Percentiles rank a stretch among this genome's conserved stretches.
phyloP scores from a whole-genome alignment of 1,140 invertebrate genomes.

The Melanaphis sacchari region DNA sequence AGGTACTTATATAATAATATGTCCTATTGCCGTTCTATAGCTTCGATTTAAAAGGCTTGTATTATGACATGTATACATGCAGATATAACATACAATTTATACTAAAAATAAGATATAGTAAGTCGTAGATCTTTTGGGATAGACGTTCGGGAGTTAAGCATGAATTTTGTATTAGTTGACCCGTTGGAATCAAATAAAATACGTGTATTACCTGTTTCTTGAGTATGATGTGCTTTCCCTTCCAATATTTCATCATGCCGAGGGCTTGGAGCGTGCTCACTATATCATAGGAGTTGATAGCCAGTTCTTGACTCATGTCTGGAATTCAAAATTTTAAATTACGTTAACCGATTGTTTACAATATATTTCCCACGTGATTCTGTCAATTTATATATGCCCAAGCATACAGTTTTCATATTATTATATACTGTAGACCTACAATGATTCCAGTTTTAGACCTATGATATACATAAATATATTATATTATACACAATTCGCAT shows the following conservation, averaged over 20 bases:
- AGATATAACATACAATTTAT: not conserved
- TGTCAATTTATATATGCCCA: not conserved
- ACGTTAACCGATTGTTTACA: conserved; percentile 25
- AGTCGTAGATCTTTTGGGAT: not conserved
- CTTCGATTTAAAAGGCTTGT: not conserved
- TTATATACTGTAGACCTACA: not conserved
- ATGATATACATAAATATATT: not conserved
- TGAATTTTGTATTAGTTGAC: conserved; percentile 28
- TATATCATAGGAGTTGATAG: conserved; percentile 96
- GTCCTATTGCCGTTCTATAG: not conserved
- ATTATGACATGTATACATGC: not conserved
- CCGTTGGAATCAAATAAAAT: conserved; percentile 3
- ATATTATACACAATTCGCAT: not conserved
- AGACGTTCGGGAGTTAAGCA: not conserved
- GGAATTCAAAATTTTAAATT: conserved; percentile 61
- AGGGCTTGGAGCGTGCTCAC: conserved; percentile 96
- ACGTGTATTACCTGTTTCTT: conserved; percentile 81
- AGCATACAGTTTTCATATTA: not conserved
- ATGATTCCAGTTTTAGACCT: not conserved
- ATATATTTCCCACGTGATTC: conserved; percentile 41
- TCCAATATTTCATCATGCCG: conserved; percentile 99
- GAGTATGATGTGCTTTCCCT: conserved; percentile 96
- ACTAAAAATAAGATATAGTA: not conserved
- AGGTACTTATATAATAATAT: not conserved
- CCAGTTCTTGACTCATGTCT: conserved; percentile 90